Evolutionary conservation across 2,888 invertebrate species (phyloP).

Genomic region (Sarcophaga carnaria): DNA sequence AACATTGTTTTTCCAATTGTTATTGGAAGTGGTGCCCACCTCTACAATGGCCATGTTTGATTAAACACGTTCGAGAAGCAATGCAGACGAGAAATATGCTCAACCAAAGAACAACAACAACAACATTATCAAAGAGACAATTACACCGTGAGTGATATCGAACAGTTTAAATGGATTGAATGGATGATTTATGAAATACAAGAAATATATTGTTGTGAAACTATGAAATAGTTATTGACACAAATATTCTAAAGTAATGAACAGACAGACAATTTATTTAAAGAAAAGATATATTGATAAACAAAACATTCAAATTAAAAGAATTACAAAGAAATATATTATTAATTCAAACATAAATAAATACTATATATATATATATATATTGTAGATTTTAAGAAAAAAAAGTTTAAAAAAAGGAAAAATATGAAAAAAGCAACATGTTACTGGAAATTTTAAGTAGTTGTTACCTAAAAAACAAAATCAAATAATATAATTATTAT

Average conservation of each 20-base stretch:
- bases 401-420: constrained; percentile 33
- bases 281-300: constrained; percentile 51
- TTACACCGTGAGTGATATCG: background rate
- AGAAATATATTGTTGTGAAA: constrained; percentile 52
- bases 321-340: constrained; percentile 58
- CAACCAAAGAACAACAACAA: constrained; percentile 30
- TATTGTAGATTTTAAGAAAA: constrained; percentile 61
- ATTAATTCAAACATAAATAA: constrained; percentile 35
- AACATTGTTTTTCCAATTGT: constrained; percentile 94
- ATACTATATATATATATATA: constrained; percentile 54
- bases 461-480: constrained; percentile 39
- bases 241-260: constrained; percentile 59
- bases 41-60: constrained; percentile 85
- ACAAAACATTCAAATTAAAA: constrained; percentile 64
- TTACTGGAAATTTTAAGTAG: constrained; percentile 48
- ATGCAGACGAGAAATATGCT: constrained; percentile 45
- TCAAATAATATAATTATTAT: constrained; percentile 30
- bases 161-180: constrained; percentile 22
- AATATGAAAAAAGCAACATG: constrained; percentile 40
- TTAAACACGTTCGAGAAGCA: constrained; percentile 67
- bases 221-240: constrained; percentile 70
- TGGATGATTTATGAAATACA: constrained; percentile 12
- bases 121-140: constrained; percentile 13
- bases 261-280: constrained; percentile 18
- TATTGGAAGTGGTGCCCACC: constrained; percentile 95